phyloP scores from a whole-genome alignment of 2,797 vertebrate genomes.

The Sebastes alutus region DNA sequence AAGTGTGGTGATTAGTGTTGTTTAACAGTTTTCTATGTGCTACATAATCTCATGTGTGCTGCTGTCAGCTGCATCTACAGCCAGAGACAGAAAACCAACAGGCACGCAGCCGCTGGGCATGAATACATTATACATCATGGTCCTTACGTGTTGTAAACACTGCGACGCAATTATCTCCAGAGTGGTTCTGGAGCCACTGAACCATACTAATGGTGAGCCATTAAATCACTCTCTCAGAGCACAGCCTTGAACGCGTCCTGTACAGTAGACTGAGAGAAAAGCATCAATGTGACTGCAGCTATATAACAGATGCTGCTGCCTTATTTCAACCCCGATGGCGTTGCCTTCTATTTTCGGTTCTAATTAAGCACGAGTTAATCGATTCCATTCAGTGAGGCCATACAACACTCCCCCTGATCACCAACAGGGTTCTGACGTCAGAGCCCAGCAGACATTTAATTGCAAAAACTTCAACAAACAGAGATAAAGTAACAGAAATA shows the following conservation, averaged over 20 bases:
- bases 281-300: background rate
- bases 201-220: background rate
- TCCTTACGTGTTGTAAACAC: background rate
- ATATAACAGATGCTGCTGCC: background rate
- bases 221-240: background rate
- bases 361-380: background rate
- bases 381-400: background rate
- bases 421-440: background rate
- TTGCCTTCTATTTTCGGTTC: background rate
- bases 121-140: background rate
- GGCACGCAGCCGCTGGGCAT: background rate
- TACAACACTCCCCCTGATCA: background rate
- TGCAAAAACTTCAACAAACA: background rate
- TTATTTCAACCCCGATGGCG: background rate
- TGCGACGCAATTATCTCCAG: background rate
- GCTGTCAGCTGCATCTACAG: background rate
- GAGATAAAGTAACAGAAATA: background rate
- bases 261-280: background rate
- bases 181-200: background rate
- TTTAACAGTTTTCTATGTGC: background rate
- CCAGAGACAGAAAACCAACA: background rate
- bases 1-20: background rate
- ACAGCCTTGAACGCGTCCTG: background rate
- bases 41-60: background rate
- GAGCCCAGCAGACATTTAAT: background rate